phyloP scores from a whole-genome alignment of 2,113 vertebrate species.

The Ameiurus melas region DNA sequence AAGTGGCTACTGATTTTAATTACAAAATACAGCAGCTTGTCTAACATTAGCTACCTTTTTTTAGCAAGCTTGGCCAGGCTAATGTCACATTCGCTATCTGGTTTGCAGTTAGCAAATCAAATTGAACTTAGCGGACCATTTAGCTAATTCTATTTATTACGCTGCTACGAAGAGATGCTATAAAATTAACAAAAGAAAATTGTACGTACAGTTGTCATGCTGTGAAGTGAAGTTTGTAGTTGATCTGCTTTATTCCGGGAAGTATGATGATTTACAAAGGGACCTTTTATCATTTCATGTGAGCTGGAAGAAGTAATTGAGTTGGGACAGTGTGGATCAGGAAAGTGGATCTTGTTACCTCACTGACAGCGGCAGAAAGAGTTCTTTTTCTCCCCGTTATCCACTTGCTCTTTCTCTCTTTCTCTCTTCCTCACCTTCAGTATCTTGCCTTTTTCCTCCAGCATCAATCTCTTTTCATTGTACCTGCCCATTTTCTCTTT shows the following conservation, averaged over 20 bases:
- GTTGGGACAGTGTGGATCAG: not conserved
- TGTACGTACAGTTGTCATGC: not conserved
- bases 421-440: no score
- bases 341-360: not conserved
- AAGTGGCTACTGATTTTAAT: not conserved
- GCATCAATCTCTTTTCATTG: conserved; percentile 1
- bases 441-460: not conserved
- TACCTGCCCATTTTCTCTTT: not conserved
- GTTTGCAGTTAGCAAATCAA: no score
- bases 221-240: not conserved
- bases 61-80: no score
- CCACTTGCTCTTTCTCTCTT: not conserved
- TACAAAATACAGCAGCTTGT: not conserved
- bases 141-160: no score
- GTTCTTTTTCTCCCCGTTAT: not conserved
- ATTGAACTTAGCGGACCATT: no score
- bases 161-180: no score
- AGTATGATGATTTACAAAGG: not conserved
- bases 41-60: not conserved
- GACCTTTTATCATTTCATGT: not conserved
- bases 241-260: not conserved
- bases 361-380: not conserved
- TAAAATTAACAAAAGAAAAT: not conserved
- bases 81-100: not conserved
- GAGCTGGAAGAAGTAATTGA: not conserved